phyloP scores from a whole-genome alignment of 2,888 invertebrate genomes.

The Mesopsocus fuscifrons region DNA sequence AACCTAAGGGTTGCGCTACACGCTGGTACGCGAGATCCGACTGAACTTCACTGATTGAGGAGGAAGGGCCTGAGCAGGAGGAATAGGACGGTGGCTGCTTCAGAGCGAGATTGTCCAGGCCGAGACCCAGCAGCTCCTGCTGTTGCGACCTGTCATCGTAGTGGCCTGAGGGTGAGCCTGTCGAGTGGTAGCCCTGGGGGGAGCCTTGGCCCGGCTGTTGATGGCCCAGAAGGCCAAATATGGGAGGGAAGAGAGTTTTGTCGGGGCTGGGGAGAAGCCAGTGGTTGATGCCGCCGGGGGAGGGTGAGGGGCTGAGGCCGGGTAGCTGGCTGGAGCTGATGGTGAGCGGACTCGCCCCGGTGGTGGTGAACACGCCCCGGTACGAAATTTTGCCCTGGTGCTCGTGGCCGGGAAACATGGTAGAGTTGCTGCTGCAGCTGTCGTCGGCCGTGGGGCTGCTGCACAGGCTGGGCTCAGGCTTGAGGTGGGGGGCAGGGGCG shows the following conservation, averaged over 20 bases:
- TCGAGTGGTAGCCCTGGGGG: constrained; percentile 15
- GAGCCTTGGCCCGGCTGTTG: constrained; percentile 22
- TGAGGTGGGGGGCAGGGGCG: constrained; percentile 29
- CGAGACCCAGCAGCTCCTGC: constrained; percentile 36
- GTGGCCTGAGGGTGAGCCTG: constrained; percentile 29
- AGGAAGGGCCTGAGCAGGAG: constrained; percentile 27
- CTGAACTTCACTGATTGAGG: constrained; percentile 26
- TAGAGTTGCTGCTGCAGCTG: constrained; percentile 7
- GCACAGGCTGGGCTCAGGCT: constrained; percentile 34
- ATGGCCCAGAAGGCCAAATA: constrained; percentile 37
- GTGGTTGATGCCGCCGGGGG: constrained; percentile 37
- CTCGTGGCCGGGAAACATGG: constrained; percentile 14
- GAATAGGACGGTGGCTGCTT: constrained; percentile 45
- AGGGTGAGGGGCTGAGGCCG: constrained; percentile 31
- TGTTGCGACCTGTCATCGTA: constrained; percentile 47
- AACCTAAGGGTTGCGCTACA: constrained; percentile 27
- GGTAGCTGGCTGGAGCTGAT: constrained; percentile 29
- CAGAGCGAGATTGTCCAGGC: constrained; percentile 36
- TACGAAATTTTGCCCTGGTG: constrained; percentile 28
- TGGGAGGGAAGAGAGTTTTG: constrained; percentile 40
- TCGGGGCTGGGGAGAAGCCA: constrained; percentile 54
- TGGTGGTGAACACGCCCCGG: constrained; percentile 53
- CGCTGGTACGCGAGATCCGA: constrained; percentile 35
- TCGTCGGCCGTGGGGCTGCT: constrained; percentile 38
- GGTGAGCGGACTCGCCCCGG: constrained; percentile 29